Evolutionary conservation across 2,113 vertebrate species (phyloP).

Genomic region (Vidua chalybeata): DNA sequence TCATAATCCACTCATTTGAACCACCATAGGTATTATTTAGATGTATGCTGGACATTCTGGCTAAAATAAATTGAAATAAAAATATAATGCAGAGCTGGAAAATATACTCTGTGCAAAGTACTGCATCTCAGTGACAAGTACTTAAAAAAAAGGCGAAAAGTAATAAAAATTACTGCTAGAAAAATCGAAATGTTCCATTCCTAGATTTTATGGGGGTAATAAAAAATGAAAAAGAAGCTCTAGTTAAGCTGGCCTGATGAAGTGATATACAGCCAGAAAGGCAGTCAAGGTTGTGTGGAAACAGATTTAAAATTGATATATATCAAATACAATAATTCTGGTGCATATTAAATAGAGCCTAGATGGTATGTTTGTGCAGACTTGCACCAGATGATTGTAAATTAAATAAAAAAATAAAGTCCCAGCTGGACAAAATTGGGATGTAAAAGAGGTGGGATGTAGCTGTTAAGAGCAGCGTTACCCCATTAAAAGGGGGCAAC

Average conservation of each 20-base stretch:
- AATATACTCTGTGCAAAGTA: slow-evolving; percentile 56
- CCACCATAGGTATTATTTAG: slow-evolving; percentile 50
- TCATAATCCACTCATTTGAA: slow-evolving; percentile 39
- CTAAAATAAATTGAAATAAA: slow-evolving; percentile 77
- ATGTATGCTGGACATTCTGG: slow-evolving; percentile 51
- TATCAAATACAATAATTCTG: slow-evolving; percentile 60
- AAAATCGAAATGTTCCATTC: slow-evolving; percentile 73
- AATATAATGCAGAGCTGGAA: slow-evolving; percentile 60
- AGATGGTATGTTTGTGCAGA: not conserved
- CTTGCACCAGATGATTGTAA: not conserved
- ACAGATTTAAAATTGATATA: slow-evolving; percentile 68
- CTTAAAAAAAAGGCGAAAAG: slow-evolving; percentile 65
- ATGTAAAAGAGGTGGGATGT: not conserved
- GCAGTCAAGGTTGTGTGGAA: slow-evolving; percentile 63
- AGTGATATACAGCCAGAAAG: slow-evolving; percentile 64
- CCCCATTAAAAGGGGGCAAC: not conserved
- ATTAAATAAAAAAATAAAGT: not conserved
- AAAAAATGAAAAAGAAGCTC: slow-evolving; percentile 68
- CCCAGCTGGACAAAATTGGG: not conserved
- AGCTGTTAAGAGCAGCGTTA: not conserved
- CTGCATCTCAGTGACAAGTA: slow-evolving; percentile 63
- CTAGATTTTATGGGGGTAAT: slow-evolving; percentile 65
- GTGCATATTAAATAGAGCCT: slow-evolving; percentile 56
- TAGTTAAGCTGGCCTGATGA: slow-evolving; percentile 71
- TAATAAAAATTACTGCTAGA: slow-evolving; percentile 74